A percentile compares a stretch with the other conserved stretches of the same genome.
Conservation (phyloP, 2,113 vertebrate species). For the Bolborhynchus lineola region DNA sequence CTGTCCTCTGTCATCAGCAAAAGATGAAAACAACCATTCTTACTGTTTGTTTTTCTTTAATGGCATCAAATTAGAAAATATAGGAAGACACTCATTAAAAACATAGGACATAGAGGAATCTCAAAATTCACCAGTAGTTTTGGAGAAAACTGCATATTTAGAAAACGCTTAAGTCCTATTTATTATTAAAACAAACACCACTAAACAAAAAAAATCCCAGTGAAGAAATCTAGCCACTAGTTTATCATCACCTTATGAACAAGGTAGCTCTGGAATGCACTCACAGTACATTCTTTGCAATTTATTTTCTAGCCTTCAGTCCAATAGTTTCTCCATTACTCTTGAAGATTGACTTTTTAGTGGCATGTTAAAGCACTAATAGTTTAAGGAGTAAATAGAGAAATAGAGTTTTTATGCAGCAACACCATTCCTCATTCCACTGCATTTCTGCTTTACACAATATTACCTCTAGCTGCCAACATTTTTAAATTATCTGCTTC, state of each 20-base stretch:
- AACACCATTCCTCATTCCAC: neutral
- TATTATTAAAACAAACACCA: neutral
- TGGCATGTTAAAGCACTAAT: neutral
- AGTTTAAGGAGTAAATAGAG: neutral
- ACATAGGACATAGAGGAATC: neutral
- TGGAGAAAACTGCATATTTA: neutral
- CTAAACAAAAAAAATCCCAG: neutral
- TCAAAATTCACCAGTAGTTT: neutral
- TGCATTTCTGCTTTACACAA: neutral
- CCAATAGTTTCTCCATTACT: neutral
- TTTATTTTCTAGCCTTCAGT: neutral
- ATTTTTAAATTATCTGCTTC: neutral
- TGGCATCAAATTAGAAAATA: neutral
- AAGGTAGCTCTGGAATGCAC: neutral
- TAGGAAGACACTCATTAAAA: neutral
- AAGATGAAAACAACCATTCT: neutral
- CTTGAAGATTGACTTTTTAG: constrained; percentile 18
- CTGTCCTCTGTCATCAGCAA: neutral
- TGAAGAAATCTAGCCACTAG: neutral
- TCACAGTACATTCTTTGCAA: neutral
- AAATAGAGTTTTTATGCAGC: neutral
- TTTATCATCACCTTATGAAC: neutral
- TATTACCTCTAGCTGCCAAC: neutral
- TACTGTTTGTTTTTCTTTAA: neutral
- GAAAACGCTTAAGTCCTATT: neutral